phyloP scores from a whole-genome alignment of 2,888 invertebrate genomes.

The Phyllotreta cruciferae region DNA sequence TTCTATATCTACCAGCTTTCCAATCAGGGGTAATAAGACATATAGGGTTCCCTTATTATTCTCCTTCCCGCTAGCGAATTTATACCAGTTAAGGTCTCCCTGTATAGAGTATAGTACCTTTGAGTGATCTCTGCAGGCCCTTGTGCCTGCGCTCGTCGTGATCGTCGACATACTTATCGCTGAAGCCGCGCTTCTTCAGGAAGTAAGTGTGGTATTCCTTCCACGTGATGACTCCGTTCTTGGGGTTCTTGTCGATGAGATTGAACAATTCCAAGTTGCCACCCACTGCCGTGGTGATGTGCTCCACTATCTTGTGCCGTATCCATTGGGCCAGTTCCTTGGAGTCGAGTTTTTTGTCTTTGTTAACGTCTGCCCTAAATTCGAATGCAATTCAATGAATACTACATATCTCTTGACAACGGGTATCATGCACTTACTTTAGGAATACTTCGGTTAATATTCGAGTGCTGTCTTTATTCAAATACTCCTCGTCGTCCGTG shows the following conservation, averaged over 20 bases:
- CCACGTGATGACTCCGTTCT: constrained; percentile 77
- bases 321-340: constrained; percentile 73
- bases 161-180: constrained; percentile 68
- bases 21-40: too few species aligned
- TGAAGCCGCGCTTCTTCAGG: constrained; percentile 72
- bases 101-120: constrained; percentile 56
- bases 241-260: constrained; percentile 70
- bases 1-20: too few species aligned
- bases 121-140: constrained; percentile 68
- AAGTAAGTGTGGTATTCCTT: constrained; percentile 81
- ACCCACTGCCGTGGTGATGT: constrained; percentile 71
- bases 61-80: too few species aligned
- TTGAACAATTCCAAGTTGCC: constrained; percentile 73
- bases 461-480: constrained; percentile 53
- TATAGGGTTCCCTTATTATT: too few species aligned
- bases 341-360: constrained; percentile 65
- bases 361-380: constrained; percentile 67
- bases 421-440: constrained; percentile 51
- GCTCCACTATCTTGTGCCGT: constrained; percentile 71
- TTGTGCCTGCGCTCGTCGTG: constrained; percentile 72
- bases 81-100: too few species aligned
- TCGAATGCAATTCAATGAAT: neutral
- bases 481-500: constrained; percentile 55
- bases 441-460: constrained; percentile 58
- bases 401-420: neutral